These are phyloP conservation scores for Arion vulgaris DNA, from an alignment of 1,140 invertebrate species.

Conservation along the genomic window DNA sequence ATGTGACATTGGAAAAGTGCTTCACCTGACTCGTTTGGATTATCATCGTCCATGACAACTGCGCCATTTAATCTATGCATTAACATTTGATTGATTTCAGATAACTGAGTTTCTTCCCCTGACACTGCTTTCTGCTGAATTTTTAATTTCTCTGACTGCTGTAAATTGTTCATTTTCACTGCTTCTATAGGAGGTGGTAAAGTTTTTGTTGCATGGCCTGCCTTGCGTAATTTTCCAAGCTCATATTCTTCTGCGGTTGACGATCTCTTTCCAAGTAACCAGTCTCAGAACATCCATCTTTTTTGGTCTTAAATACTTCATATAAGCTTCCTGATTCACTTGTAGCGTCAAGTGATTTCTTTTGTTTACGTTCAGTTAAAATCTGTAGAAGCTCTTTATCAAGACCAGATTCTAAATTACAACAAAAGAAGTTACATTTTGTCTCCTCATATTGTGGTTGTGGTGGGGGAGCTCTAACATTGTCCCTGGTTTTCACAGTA, in stretches of 20 bases:
- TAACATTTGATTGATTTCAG: conserved; percentile 20
- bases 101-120: not conserved
- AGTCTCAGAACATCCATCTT: not conserved
- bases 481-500: no score
- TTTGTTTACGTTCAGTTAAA: not conserved
- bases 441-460: no score
- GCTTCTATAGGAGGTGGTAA: not conserved
- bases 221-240: not conserved
- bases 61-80: not conserved
- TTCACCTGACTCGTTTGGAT: conserved; percentile 4
- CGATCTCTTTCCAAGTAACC: not conserved
- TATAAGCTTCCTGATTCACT: no score
- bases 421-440: not conserved
- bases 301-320: not conserved
- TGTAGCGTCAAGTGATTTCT: not conserved
- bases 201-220: not conserved
- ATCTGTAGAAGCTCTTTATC: not conserved
- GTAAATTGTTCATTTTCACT: not conserved
- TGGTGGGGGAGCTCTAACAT: no score
- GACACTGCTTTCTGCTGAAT: not conserved
- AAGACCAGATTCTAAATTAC: not conserved
- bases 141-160: not conserved
- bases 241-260: not conserved
- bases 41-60: not conserved
- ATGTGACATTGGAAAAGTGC: not conserved